phyloP scores from a whole-genome alignment of 2,888 invertebrate genomes.

The Eristalinus sepulchralis region DNA sequence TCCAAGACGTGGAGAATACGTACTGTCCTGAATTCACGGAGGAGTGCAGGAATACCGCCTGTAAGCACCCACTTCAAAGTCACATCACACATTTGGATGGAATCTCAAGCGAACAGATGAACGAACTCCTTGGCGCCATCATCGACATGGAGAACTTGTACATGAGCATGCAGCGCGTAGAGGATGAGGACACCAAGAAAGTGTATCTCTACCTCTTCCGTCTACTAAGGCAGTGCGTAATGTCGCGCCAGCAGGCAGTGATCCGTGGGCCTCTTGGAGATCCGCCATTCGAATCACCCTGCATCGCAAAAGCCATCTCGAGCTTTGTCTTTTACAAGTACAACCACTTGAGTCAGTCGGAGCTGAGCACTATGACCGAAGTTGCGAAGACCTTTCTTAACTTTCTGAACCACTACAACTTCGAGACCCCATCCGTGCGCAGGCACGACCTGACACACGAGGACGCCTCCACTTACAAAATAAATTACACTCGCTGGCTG shows the following conservation, averaged over 20 bases:
- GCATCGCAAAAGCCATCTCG: slow-evolving; percentile 93
- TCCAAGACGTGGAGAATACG: slow-evolving; percentile 82
- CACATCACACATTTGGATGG: slow-evolving; percentile 90
- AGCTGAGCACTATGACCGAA: slow-evolving; percentile 88
- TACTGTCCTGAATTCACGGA: slow-evolving; percentile 85
- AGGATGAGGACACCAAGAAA: slow-evolving; percentile 93
- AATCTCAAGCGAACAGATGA: slow-evolving; percentile 88
- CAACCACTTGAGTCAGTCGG: slow-evolving; percentile 78
- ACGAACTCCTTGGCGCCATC: slow-evolving; percentile 91
- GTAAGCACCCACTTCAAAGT: slow-evolving; percentile 88
- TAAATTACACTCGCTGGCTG: slow-evolving; percentile 94
- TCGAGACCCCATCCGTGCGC: slow-evolving; percentile 91
- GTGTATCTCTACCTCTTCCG: slow-evolving; percentile 92
- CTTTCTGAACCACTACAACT: slow-evolving; percentile 95
- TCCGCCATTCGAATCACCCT: slow-evolving; percentile 94
- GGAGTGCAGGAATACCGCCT: slow-evolving; percentile 86
- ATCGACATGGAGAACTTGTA: slow-evolving; percentile 96
- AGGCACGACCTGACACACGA: slow-evolving; percentile 87
- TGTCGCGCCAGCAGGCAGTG: slow-evolving; percentile 88
- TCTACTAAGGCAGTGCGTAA: slow-evolving; percentile 90
- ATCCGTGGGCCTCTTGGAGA: slow-evolving; percentile 92
- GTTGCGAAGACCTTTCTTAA: slow-evolving; percentile 94
- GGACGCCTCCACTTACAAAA: slow-evolving; percentile 91
- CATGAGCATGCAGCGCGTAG: slow-evolving; percentile 92
- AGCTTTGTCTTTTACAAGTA: slow-evolving; percentile 91